phyloP scores from a whole-genome alignment of 2,797 vertebrate species.

The Microctenopoma stevenorrisi region DNA sequence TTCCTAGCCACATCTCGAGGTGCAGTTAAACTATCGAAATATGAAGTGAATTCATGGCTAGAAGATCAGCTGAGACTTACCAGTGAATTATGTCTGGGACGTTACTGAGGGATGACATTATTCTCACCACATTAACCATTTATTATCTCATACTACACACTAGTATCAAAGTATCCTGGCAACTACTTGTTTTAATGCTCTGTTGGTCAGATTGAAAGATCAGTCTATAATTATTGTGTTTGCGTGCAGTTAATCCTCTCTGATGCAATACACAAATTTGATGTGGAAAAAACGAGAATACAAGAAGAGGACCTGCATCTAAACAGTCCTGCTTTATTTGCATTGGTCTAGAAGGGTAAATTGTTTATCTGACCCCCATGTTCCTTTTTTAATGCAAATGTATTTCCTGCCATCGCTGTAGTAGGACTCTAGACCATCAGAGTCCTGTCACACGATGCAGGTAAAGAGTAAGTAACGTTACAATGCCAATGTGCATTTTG shows the following conservation, averaged over 20 bases:
- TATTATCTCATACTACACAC: neutral
- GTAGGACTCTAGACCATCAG: too few relatives aligned
- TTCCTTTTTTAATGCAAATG: conserved; percentile 2
- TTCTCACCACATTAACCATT: too few relatives aligned
- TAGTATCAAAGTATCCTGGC: neutral
- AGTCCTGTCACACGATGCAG: too few relatives aligned
- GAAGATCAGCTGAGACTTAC: too few relatives aligned
- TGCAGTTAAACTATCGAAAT: too few relatives aligned
- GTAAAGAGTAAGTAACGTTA: neutral
- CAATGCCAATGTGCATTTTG: too few relatives aligned
- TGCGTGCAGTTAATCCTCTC: conserved; percentile 19
- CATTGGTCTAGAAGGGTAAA: neutral
- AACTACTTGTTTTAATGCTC: conserved; percentile 20
- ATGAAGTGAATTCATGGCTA: too few relatives aligned
- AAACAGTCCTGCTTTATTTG: neutral
- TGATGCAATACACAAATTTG: neutral
- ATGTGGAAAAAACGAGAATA: neutral
- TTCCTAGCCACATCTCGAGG: neutral
- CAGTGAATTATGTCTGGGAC: neutral
- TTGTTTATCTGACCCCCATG: accelerated
- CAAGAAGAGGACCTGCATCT: neutral
- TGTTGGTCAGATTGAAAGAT: conserved; percentile 53
- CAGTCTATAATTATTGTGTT: conserved; percentile 40
- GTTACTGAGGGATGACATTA: neutral
- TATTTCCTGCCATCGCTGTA: neutral